A percentile compares a stretch with the other conserved stretches of the same genome.
These are phyloP conservation scores for Pogonomyrmex californicus DNA, from an alignment of 1,140 invertebrate genomes.

Conservation along the genomic window DNA sequence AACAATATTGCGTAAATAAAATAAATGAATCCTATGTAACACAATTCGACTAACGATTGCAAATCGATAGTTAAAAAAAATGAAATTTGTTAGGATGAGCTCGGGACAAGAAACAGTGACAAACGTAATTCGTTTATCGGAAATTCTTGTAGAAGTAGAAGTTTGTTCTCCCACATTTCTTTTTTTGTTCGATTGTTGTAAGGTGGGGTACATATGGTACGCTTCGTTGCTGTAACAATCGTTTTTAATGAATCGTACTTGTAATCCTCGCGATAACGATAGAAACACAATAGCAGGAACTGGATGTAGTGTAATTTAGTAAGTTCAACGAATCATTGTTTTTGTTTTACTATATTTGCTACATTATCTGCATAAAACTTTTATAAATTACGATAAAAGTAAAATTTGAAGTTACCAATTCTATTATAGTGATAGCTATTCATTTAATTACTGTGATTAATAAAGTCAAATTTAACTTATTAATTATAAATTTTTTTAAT, in stretches of 20 bases:
- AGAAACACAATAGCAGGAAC: conserved; percentile 47
- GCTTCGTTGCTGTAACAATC: conserved; percentile 54
- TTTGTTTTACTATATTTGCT: neutral
- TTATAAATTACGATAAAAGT: neutral
- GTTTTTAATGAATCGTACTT: conserved; percentile 69
- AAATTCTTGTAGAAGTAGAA: conserved; percentile 33
- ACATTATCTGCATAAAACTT: neutral
- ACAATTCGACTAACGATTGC: conserved; percentile 5
- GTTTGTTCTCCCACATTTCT: conserved; percentile 1
- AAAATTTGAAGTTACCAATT: neutral
- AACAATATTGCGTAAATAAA: conserved; percentile 43
- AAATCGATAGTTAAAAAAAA: conserved; percentile 37
- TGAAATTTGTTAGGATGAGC: conserved; percentile 8
- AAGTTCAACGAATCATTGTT: neutral
- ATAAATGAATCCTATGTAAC: conserved; percentile 2
- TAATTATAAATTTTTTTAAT: neutral
- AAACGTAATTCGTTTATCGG: conserved; percentile 16
- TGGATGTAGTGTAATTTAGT: conserved; percentile 27
- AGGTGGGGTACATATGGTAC: conserved; percentile 29
- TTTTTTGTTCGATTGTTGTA: conserved; percentile 46
- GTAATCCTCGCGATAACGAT: conserved; percentile 51
- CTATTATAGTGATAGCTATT: neutral
- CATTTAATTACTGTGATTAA: neutral
- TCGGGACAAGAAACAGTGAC: neutral
- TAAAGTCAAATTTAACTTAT: neutral